Conservation (phyloP, 2,113 vertebrate species). For the Poecile atricapillus region DNA sequence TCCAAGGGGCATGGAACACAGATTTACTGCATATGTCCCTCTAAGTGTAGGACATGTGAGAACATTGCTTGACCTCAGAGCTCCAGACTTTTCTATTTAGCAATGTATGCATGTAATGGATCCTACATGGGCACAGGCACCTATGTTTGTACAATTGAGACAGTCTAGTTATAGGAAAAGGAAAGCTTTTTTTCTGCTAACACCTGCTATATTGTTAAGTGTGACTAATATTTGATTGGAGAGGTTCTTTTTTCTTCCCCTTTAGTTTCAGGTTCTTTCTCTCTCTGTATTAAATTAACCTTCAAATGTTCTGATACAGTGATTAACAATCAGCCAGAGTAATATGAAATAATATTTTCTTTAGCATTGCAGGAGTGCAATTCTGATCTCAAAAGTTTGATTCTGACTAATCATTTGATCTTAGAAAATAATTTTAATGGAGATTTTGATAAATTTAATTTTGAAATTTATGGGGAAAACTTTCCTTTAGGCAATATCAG, state of each 20-base stretch:
- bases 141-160: neutral
- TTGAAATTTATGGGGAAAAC: neutral
- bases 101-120: neutral
- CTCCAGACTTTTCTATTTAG: neutral
- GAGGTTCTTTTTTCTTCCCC: neutral
- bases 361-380: neutral
- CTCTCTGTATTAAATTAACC: neutral
- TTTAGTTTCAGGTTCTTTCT: neutral
- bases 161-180: neutral
- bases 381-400: neutral
- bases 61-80: neutral
- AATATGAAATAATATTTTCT: neutral
- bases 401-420: neutral
- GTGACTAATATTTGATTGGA: neutral
- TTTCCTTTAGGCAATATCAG: neutral
- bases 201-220: accelerated
- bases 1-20: neutral
- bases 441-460: neutral
- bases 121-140: neutral
- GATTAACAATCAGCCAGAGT: neutral
- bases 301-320: neutral
- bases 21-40: neutral
- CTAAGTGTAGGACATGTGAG: neutral
- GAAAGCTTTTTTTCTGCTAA: neutral
- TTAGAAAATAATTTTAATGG: neutral